phyloP scores from a whole-genome alignment of 2,888 invertebrate species.

The Nephrotoma appendiculata region DNA sequence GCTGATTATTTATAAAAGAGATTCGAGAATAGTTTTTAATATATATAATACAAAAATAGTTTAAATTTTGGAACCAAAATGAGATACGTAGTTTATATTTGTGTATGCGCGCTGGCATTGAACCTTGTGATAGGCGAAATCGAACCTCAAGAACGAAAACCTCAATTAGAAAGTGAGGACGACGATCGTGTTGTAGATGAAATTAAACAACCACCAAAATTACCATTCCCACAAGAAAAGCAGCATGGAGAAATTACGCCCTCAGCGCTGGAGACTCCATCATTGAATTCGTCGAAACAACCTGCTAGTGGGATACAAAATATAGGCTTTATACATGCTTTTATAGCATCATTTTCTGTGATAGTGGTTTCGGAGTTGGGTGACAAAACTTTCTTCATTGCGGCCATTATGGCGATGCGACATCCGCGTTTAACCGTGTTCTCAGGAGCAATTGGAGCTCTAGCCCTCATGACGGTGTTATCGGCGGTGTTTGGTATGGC shows the following conservation, averaged over 20 bases:
- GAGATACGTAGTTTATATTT: neutral
- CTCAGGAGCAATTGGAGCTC: constrained; percentile 79
- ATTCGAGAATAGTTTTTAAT: neutral
- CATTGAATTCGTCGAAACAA: neutral
- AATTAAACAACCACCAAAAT: neutral
- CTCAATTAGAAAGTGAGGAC: neutral
- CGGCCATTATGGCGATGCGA: constrained; percentile 99
- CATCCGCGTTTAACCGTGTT: constrained; percentile 88
- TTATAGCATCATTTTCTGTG: constrained; percentile 88
- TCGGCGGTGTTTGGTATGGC: constrained; percentile 93
- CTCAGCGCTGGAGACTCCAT: neutral
- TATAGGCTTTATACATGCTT: constrained; percentile 75
- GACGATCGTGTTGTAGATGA: neutral
- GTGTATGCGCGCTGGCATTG: neutral
- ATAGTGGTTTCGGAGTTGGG: constrained; percentile 96
- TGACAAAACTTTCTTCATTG: constrained; percentile 99
- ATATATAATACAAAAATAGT: neutral
- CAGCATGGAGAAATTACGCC: neutral
- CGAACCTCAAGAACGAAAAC: neutral
- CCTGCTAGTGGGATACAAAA: constrained; percentile 3
- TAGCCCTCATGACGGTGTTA: constrained; percentile 85
- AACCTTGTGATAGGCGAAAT: neutral
- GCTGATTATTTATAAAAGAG: neutral
- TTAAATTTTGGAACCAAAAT: neutral
- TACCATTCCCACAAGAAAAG: neutral